Percentiles rank a stretch among this genome's conserved stretches.
phyloP scores from a whole-genome alignment of 1,140 invertebrate species.

The Dreissena polymorpha region DNA sequence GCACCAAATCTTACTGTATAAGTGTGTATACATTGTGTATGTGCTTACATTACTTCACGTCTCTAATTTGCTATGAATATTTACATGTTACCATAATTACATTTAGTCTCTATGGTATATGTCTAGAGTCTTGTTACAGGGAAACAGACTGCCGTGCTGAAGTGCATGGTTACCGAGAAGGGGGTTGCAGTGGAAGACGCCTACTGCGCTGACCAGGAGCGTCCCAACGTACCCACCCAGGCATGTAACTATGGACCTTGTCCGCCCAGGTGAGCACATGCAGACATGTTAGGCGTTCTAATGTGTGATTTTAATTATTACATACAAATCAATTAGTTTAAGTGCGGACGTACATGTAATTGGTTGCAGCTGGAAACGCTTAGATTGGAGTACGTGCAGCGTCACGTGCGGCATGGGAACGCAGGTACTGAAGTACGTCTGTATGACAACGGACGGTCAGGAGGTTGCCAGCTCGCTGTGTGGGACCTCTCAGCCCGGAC shows the following conservation, averaged over 20 bases:
- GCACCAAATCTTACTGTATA: no score
- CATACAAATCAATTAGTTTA: not conserved
- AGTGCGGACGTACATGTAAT: not conserved
- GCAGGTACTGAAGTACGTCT: conserved; percentile 82
- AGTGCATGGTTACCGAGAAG: conserved; percentile 50
- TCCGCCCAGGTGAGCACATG: conserved; percentile 33
- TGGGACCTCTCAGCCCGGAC: conserved; percentile 65
- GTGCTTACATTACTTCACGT: no score
- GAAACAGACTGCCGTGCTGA: conserved; percentile 19
- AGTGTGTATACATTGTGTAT: no score
- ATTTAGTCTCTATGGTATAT: no score
- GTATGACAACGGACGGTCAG: conserved; percentile 80
- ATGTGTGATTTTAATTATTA: not conserved
- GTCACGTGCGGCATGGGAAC: conserved; percentile 83
- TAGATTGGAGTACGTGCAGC: conserved; percentile 81
- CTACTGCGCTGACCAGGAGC: conserved; percentile 26
- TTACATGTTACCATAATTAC: no score
- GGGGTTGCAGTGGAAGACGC: conserved; percentile 5
- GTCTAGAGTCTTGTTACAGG: conserved; percentile 15
- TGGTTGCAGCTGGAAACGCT: conserved; percentile 29
- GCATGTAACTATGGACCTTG: conserved; percentile 39
- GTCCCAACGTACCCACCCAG: not conserved
- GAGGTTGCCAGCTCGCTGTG: conserved; percentile 76
- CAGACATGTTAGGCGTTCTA: not conserved
- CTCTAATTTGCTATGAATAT: no score